These are phyloP conservation scores for Leucophenga varia DNA, from an alignment of 1,140 invertebrate species.

Conservation along the genomic window DNA sequence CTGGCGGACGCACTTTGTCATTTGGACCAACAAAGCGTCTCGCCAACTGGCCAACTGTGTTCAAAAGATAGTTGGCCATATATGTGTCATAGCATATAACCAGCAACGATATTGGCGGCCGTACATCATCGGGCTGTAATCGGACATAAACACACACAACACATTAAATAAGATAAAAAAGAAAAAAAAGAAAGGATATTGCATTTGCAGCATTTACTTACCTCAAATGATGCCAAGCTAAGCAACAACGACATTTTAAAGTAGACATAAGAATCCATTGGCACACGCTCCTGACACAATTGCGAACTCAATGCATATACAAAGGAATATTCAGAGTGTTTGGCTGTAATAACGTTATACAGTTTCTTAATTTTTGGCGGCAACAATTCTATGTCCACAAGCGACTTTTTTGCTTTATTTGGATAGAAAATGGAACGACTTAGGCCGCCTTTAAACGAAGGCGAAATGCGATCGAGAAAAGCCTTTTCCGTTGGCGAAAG, in stretches of 20 bases:
- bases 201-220: no score
- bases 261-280: constrained; percentile 45
- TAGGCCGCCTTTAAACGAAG: no score
- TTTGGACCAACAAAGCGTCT: constrained; percentile 36
- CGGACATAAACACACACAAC: no score
- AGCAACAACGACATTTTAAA: constrained; percentile 42
- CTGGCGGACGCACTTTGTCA: constrained; percentile 23
- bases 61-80: constrained; percentile 28
- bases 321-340: constrained; percentile 45
- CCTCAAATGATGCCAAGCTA: constrained; percentile 30
- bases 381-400: constrained; percentile 24
- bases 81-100: constrained; percentile 30
- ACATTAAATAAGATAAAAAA: no score
- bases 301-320: constrained; percentile 41
- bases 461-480: no score
- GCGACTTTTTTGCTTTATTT: not conserved
- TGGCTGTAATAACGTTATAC: constrained; percentile 21
- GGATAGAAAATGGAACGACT: no score
- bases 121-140: constrained; percentile 21
- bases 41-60: constrained; percentile 34
- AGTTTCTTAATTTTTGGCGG: constrained; percentile 27
- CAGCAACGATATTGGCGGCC: constrained; percentile 37
- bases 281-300: constrained; percentile 34
- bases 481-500: no score
- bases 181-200: no score